Percentiles rank a stretch among this genome's conserved stretches.
Evolutionary conservation across 2,888 invertebrate genomes (phyloP).

Genomic region (Coleophora deauratella): DNA sequence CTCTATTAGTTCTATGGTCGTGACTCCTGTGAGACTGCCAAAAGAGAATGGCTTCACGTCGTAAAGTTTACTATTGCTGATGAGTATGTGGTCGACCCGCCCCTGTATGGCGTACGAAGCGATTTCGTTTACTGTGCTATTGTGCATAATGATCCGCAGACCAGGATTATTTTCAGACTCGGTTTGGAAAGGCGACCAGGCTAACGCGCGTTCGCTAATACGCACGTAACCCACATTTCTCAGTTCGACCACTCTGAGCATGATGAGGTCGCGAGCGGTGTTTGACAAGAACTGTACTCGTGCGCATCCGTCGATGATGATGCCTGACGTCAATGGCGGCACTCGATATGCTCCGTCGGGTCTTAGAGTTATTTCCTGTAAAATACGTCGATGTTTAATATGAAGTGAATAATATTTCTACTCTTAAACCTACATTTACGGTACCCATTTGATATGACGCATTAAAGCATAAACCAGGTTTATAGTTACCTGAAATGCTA

Average conservation of each 20-base stretch:
- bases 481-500: too few relatives aligned
- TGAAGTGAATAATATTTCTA: too few relatives aligned
- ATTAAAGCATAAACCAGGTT: too few relatives aligned
- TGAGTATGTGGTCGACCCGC: constrained; percentile 78
- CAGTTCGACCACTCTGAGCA: constrained; percentile 77
- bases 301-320: constrained; percentile 79
- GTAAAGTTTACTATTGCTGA: constrained; percentile 76
- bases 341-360: constrained; percentile 71
- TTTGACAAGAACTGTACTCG: constrained; percentile 73
- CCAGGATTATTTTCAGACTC: constrained; percentile 79
- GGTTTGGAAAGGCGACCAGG: constrained; percentile 74
- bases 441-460: too few relatives aligned
- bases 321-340: constrained; percentile 68
- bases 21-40: constrained; percentile 79
- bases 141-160: constrained; percentile 62
- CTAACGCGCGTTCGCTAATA: constrained; percentile 75
- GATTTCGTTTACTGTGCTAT: constrained; percentile 69
- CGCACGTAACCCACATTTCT: constrained; percentile 76
- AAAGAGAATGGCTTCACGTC: constrained; percentile 82
- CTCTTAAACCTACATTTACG: too few relatives aligned
- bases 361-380: constrained; percentile 75
- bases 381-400: constrained; percentile 1
- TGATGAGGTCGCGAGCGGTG: constrained; percentile 75
- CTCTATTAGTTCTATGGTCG: constrained; percentile 76
- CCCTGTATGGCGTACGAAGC: constrained; percentile 80